Conservation (phyloP, 2,113 vertebrate genomes). For the Sporophila hypoxantha region DNA sequence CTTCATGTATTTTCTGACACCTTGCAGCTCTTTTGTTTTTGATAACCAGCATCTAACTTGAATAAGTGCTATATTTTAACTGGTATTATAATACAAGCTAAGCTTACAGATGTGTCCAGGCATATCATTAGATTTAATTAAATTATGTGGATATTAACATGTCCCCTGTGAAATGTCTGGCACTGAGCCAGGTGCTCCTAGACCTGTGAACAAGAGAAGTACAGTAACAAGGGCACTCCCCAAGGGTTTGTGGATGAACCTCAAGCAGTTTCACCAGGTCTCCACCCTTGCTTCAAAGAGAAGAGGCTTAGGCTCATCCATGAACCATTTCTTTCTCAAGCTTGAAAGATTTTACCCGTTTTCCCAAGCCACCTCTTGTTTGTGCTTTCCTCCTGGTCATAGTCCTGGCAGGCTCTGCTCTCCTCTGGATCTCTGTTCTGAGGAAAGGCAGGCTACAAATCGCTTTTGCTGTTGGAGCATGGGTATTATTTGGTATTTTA, state of each 20-base stretch:
- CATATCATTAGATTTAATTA: not conserved
- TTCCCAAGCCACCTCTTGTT: not conserved
- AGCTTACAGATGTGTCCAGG: not conserved
- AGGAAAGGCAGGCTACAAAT: not conserved
- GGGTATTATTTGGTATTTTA: not conserved
- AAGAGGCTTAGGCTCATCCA: not conserved
- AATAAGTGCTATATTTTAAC: not conserved
- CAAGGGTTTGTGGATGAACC: not conserved
- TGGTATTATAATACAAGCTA: not conserved
- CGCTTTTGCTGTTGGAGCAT: not conserved
- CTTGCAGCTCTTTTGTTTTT: not conserved
- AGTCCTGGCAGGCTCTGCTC: not conserved
- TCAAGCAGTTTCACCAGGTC: not conserved
- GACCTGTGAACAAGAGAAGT: not conserved
- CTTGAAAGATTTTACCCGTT: not conserved
- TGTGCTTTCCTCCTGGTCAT: not conserved
- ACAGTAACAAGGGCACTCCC: not conserved
- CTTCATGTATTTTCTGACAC: not conserved
- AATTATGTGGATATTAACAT: not conserved
- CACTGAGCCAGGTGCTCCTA: not conserved
- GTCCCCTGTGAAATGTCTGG: not conserved
- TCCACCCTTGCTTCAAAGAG: not conserved
- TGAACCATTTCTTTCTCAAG: not conserved
- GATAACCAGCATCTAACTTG: not conserved
- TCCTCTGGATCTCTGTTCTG: not conserved